These are phyloP conservation scores for Drosophila nigrodunni DNA, from an alignment of 1,140 invertebrate genomes.

Conservation along the genomic window DNA sequence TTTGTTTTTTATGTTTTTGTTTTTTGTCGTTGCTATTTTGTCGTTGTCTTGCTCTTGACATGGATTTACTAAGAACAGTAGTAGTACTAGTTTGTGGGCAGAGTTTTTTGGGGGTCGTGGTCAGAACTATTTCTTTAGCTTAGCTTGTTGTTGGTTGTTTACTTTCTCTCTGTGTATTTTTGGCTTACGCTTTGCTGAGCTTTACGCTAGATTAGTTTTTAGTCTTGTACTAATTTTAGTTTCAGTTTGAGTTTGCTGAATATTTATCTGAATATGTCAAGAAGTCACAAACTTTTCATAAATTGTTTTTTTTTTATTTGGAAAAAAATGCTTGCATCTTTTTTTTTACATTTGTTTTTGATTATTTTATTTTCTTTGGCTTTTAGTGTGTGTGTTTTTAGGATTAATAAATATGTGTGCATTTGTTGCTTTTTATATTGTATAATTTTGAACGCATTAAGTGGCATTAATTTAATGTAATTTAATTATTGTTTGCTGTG, in stretches of 20 bases:
- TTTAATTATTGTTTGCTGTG: slow-evolving; percentile 70
- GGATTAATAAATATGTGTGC: slow-evolving; percentile 73
- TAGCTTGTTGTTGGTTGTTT: slow-evolving; percentile 39
- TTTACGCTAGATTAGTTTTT: slow-evolving; percentile 70
- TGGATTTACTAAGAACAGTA: slow-evolving; percentile 22
- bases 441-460: slow-evolving; percentile 62
- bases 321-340: slow-evolving; percentile 39
- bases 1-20: slow-evolving; percentile 54
- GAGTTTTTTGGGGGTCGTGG: slow-evolving; percentile 1
- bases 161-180: slow-evolving; percentile 47
- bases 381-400: slow-evolving; percentile 60
- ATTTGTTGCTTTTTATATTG: slow-evolving; percentile 22
- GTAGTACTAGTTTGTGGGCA: neutral
- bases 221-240: slow-evolving; percentile 40
- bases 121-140: slow-evolving; percentile 53
- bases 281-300: slow-evolving; percentile 42
- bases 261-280: slow-evolving; percentile 41
- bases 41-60: slow-evolving; percentile 48
- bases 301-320: slow-evolving; percentile 20
- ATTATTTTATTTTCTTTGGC: slow-evolving; percentile 76
- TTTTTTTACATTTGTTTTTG: slow-evolving; percentile 48
- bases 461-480: slow-evolving; percentile 66
- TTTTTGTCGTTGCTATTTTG: slow-evolving; percentile 49
- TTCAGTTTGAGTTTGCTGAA: slow-evolving; percentile 36
- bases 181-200: slow-evolving; percentile 75